A percentile compares a stretch with the other conserved stretches of the same genome.
These are phyloP conservation scores for Ormia ochracea DNA, from an alignment of 2,888 invertebrate genomes.

Conservation along the genomic window DNA sequence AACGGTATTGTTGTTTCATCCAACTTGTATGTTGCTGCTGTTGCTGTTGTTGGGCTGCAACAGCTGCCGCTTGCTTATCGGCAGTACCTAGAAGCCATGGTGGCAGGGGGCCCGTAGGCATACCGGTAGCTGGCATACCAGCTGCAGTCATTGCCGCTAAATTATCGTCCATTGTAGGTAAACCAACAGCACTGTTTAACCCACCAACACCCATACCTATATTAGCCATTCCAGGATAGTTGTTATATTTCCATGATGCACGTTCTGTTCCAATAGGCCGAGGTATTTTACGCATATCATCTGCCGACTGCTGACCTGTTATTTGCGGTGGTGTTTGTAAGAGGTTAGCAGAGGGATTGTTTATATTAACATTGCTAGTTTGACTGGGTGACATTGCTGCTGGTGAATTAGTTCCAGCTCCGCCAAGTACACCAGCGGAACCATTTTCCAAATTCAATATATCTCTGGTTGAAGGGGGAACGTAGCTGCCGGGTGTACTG, in stretches of 20 bases:
- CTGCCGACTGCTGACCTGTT: conserved; percentile 66
- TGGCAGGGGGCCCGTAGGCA: conserved; percentile 64
- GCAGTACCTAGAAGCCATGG: conserved; percentile 70
- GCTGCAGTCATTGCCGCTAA: conserved; percentile 63
- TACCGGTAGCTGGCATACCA: conserved; percentile 63
- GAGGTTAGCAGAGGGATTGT: conserved; percentile 47
- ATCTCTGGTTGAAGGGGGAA: conserved; percentile 71
- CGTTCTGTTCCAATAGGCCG: conserved; percentile 90
- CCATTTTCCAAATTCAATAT: conserved; percentile 75
- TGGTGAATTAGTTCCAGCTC: conserved; percentile 72
- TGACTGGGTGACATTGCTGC: conserved; percentile 77
- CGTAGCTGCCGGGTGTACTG: conserved; percentile 66
- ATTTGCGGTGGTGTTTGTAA: conserved; percentile 62
- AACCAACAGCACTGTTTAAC: conserved; percentile 60
- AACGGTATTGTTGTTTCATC: conserved; percentile 73
- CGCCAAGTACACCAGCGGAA: conserved; percentile 68
- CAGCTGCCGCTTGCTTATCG: conserved; percentile 55
- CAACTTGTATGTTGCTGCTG: conserved; percentile 69
- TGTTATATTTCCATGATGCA: conserved; percentile 76
- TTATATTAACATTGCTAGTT: conserved; percentile 63
- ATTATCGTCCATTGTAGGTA: conserved; percentile 67
- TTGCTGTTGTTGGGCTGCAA: conserved; percentile 64
- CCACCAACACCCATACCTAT: conserved; percentile 58
- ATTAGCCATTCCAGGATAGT: conserved; percentile 70
- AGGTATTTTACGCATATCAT: conserved; percentile 78